Base-by-base conservation (phyloP, 2,797 vertebrate species). In the Hozukius guyotensis region DNA sequence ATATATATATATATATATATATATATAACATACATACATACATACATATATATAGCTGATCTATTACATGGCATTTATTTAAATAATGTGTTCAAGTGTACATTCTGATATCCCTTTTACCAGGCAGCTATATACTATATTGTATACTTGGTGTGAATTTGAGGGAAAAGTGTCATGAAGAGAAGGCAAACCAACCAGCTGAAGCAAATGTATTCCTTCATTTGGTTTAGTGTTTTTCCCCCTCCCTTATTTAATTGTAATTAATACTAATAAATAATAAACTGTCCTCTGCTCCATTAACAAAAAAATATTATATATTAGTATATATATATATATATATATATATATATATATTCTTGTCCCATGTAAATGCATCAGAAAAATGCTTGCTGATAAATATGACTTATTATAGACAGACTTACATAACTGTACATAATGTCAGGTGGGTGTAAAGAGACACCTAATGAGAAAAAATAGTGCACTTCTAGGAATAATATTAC, bases 401-500 rank as follows among this genome's bases (percentile, higher is more conserved):
- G 20, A 24, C 16, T 57, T 31, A 24, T 46, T 38, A 18, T 31
- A 5, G 18, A 8, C n/a, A 22, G 3, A 29, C 11, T 72, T 63
- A 36, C 27, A 70, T 74, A 56, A 52, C 38, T 57, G 2, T 27
- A 20, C 20, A 60, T 61, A 22, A 24, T 52, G 16, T n/a, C 25
- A 9, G 4, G 18, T 57, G 31, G 38, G 73, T 73, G 76, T 36
- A n/a, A 75, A 57, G 53, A 61, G 64, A 62, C 64, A 29, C 27
- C 36, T 24, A 4, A 75, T 52, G 36, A 78, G 31, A 38, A 27
- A 27, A 77, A 65, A 63, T n/a, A 38, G 34, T 60, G 29, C 12
- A 29, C 25, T 85, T 83, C 82, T 53, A 25, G 62, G 77, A 81
- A 78, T 18, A 56, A 9, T 60, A 32, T 2, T 25, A 16, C 12